phyloP scores from a whole-genome alignment of 2,113 vertebrate genomes.

The Bombycilla garrulus region DNA sequence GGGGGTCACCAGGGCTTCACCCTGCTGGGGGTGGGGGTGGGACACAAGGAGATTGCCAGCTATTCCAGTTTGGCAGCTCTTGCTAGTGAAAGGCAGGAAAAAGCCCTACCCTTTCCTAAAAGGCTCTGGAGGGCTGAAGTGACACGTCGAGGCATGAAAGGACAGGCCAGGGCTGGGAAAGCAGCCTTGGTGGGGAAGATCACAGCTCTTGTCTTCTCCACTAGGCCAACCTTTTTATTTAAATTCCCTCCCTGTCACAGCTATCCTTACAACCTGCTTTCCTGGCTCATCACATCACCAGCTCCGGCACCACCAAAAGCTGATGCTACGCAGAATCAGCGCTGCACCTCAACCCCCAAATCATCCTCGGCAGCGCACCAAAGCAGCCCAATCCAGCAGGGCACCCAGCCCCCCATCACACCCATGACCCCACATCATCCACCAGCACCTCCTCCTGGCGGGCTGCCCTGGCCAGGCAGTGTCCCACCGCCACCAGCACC shows the following conservation, averaged over 20 bases:
- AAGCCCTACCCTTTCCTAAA: neutral
- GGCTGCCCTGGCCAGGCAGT: neutral
- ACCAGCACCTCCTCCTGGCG: neutral
- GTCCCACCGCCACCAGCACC: slow-evolving; percentile 45
- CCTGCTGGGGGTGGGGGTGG: rapidly evolving
- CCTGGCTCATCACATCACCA: rapidly evolving
- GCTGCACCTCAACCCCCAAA: rapidly evolving
- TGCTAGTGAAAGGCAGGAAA: neutral
- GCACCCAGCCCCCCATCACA: neutral
- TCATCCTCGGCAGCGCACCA: rapidly evolving
- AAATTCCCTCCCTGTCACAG: neutral
- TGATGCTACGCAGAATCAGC: rapidly evolving
- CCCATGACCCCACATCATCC: neutral
- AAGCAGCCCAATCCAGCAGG: neutral
- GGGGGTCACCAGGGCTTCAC: neutral
- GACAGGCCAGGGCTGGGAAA: neutral
- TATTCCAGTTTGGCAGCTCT: neutral
- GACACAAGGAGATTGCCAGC: neutral
- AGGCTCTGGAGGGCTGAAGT: neutral
- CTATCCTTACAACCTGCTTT: neutral
- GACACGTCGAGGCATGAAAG: rapidly evolving
- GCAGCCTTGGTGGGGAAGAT: neutral
- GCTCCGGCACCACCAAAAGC: rapidly evolving
- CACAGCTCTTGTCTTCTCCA: neutral
- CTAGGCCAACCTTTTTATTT: slow-evolving; percentile 35